These are phyloP conservation scores for Whitmania pigra DNA, from an alignment of 1,140 invertebrate genomes.

Conservation along the genomic window DNA sequence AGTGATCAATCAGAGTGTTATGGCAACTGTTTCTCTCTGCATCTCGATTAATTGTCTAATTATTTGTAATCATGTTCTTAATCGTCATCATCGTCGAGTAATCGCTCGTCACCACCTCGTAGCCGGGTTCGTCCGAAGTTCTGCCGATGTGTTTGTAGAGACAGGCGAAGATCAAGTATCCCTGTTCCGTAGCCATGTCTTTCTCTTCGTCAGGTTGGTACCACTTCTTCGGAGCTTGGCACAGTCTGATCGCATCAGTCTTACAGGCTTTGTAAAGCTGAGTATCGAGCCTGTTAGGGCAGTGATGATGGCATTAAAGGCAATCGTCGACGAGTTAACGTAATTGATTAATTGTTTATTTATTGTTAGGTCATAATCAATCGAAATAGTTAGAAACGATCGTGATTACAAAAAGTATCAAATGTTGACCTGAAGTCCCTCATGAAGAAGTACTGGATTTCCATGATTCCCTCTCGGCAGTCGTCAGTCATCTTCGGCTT, in stretches of 20 bases:
- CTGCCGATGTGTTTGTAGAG: constrained; percentile 62
- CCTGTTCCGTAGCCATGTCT: constrained; percentile 56
- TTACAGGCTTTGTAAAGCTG: constrained; percentile 74
- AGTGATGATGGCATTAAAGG: background rate
- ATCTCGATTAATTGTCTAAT: background rate
- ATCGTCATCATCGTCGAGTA: too few species aligned
- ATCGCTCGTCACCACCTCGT: background rate
- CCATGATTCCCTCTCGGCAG: constrained; percentile 77
- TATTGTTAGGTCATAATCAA: too few species aligned
- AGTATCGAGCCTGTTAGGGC: constrained; percentile 56
- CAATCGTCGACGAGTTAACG: background rate
- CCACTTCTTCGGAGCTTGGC: constrained; percentile 68
- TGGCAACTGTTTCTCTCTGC: background rate
- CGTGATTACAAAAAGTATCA: background rate
- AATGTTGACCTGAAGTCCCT: constrained; percentile 70
- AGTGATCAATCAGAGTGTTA: background rate
- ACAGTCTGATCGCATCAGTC: constrained; percentile 67
- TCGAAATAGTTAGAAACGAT: background rate
- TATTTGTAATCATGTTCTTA: too few species aligned
- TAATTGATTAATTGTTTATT: too few species aligned
- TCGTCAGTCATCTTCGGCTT: constrained; percentile 67
- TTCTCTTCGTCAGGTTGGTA: constrained; percentile 42
- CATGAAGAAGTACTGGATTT: constrained; percentile 92
- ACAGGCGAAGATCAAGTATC: constrained; percentile 75
- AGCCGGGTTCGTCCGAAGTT: constrained; percentile 7